Evolutionary conservation across 2,113 vertebrate genomes (phyloP).

Genomic region (Chitala chitala): DNA sequence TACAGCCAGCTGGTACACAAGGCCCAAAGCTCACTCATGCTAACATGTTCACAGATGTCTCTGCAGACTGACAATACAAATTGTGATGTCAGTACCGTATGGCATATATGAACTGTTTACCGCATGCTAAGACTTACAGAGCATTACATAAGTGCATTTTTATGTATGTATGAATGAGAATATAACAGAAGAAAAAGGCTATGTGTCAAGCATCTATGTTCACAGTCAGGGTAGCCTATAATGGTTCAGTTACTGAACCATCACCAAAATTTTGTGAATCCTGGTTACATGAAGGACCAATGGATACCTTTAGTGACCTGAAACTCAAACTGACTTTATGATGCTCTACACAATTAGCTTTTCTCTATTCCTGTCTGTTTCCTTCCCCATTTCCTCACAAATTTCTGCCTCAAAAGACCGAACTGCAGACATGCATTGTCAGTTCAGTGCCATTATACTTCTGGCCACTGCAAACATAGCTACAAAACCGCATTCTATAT

Average conservation of each 20-base stretch:
- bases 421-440: neutral
- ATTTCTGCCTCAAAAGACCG: neutral
- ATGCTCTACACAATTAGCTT: slow-evolving; percentile 1
- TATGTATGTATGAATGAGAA: neutral
- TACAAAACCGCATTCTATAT: neutral
- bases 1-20: slow-evolving; percentile 4
- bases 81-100: neutral
- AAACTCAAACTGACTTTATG: neutral
- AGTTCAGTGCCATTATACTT: neutral
- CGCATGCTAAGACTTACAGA: neutral
- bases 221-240: no score
- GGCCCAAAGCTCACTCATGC: neutral
- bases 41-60: slow-evolving; percentile 10
- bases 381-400: neutral
- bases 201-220: neutral
- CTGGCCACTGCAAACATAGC: neutral
- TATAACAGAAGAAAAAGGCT: no score
- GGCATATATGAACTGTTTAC: slow-evolving; percentile 1
- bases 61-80: neutral
- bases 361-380: neutral
- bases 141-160: neutral
- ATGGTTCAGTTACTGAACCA: neutral
- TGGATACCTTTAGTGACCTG: neutral
- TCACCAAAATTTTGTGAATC: neutral
- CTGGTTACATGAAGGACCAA: neutral